Conservation (phyloP, 2,797 vertebrate species). For the Stomatorhinus walkeri region DNA sequence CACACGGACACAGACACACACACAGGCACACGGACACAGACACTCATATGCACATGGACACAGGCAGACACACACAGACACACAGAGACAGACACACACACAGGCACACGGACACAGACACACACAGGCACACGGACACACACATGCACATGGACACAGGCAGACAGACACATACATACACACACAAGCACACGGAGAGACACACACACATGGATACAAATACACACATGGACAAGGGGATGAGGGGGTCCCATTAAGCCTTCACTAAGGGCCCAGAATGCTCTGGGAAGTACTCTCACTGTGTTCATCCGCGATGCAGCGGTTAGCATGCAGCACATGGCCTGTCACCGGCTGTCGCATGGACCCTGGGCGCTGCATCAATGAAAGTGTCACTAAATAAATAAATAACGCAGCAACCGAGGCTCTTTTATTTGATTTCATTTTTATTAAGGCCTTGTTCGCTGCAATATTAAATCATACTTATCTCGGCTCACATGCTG, state of each 20-base stretch:
- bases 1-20: too few relatives aligned
- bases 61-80: neutral
- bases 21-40: too few relatives aligned
- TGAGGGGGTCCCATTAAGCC: neutral
- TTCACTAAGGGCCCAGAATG: neutral
- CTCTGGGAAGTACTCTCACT: neutral
- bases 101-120: too few relatives aligned
- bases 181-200: too few relatives aligned
- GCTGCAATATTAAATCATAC: neutral
- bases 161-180: too few relatives aligned
- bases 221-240: too few relatives aligned
- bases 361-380: neutral
- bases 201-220: too few relatives aligned
- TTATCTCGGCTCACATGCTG: neutral
- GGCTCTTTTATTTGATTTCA: neutral
- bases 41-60: neutral
- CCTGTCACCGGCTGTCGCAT: neutral
- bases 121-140: too few relatives aligned
- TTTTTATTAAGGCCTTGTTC: constrained; percentile 6
- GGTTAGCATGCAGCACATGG: neutral
- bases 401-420: neutral
- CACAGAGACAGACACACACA: too few relatives aligned
- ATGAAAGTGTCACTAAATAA: neutral
- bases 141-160: too few relatives aligned
- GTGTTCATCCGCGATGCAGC: neutral